phyloP scores from a whole-genome alignment of 2,888 invertebrate species.

The Alviniconcha strummeri region DNA sequence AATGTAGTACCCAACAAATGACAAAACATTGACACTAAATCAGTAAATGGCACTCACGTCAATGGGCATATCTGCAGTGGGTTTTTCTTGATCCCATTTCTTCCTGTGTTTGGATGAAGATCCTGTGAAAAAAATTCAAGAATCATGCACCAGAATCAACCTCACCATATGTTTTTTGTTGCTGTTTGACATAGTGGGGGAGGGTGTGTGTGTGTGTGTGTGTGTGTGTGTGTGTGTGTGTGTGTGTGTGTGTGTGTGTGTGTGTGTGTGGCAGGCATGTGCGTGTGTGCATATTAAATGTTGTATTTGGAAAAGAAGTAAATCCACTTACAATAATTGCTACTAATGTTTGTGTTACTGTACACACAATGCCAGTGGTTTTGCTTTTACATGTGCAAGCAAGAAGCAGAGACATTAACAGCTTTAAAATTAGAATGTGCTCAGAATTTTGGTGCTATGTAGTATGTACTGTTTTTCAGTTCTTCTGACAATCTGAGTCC shows the following conservation, averaged over 20 bases:
- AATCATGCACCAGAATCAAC: background rate
- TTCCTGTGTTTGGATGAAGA: constrained; percentile 36
- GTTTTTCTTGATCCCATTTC: constrained; percentile 40
- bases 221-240: background rate
- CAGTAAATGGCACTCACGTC: constrained; percentile 35
- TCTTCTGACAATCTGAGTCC: too few relatives aligned
- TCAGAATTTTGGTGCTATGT: too few relatives aligned
- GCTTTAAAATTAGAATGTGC: too few relatives aligned
- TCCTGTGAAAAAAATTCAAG: background rate
- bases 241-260: background rate
- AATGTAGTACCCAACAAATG: too few relatives aligned
- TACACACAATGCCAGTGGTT: background rate
- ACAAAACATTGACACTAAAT: too few relatives aligned
- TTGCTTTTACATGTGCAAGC: background rate
- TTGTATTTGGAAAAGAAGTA: background rate
- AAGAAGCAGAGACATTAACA: too few relatives aligned
- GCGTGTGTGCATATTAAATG: background rate
- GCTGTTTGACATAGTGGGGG: background rate
- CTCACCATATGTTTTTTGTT: background rate
- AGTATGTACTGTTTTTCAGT: background rate
- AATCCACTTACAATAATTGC: background rate
- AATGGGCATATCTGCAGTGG: constrained; percentile 33
- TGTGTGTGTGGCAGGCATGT: background rate
- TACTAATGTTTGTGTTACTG: background rate
- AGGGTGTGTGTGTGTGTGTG: background rate